Evolutionary conservation across 1,140 invertebrate genomes (phyloP).

Genomic region (Heliconius hewitsoni): DNA sequence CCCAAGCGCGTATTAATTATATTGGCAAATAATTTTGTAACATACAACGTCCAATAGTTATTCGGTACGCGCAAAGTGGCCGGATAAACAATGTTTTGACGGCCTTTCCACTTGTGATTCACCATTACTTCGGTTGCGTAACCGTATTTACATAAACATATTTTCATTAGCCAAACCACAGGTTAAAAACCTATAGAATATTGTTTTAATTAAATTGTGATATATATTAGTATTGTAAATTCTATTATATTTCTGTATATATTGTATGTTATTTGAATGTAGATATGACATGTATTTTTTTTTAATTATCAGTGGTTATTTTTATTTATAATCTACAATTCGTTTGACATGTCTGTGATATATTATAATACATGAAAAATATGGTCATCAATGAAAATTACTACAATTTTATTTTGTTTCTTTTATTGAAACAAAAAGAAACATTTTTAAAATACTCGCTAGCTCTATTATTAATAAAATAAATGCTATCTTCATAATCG

Average conservation of each 20-base stretch:
- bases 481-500: conserved; percentile 74
- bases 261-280: neutral
- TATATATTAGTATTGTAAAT: neutral
- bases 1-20: conserved; percentile 10
- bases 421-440: neutral
- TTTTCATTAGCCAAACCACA: conserved; percentile 16
- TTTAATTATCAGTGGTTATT: too few species aligned
- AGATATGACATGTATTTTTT: neutral
- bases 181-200: conserved; percentile 12
- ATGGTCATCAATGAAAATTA: too few species aligned
- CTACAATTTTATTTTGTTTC: too few species aligned
- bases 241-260: too few species aligned
- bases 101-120: conserved; percentile 44
- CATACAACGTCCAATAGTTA: conserved; percentile 18
- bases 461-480: conserved; percentile 63
- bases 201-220: neutral
- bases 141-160: conserved; percentile 16
- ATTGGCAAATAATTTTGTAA: conserved; percentile 33
- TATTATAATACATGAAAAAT: neutral
- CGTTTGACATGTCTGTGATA: neutral
- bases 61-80: conserved; percentile 33
- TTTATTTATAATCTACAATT: neutral
- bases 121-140: conserved; percentile 36
- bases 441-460: neutral
- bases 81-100: conserved; percentile 46